phyloP scores from a whole-genome alignment of 2,888 invertebrate species.

The Periphyllus acericola region DNA sequence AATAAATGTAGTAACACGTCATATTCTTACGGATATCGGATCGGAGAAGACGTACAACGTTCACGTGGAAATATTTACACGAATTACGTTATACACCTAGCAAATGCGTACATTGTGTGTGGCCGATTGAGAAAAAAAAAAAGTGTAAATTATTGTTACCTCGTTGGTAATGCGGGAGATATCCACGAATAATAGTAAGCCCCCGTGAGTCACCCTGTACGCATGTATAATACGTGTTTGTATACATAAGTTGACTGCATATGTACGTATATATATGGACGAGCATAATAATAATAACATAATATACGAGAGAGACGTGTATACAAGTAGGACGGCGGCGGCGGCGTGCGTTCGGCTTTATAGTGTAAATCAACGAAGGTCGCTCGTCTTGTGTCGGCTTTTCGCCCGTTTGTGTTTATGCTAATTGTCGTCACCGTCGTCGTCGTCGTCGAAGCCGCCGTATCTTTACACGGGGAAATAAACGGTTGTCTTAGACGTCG shows the following conservation, averaged over 20 bases:
- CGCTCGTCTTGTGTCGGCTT: constrained; percentile 46
- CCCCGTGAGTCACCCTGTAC: background rate
- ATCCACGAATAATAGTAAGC: background rate
- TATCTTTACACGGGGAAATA: background rate
- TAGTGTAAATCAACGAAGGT: constrained; percentile 58
- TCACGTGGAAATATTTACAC: too few species aligned
- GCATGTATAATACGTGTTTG: background rate
- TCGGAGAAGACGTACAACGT: too few species aligned
- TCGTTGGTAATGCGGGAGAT: too few species aligned
- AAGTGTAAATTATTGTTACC: too few species aligned
- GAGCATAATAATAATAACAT: background rate
- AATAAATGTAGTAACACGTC: too few species aligned
- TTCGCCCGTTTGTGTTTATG: constrained; percentile 58
- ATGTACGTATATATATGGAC: background rate
- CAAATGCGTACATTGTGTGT: too few species aligned
- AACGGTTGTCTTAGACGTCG: constrained; percentile 14
- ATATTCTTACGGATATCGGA: too few species aligned
- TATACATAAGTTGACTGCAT: background rate
- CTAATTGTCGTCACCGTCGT: constrained; percentile 11
- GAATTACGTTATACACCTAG: too few species aligned
- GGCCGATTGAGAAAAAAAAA: too few species aligned
- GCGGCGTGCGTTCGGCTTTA: constrained; percentile 25
- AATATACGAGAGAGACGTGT: background rate
- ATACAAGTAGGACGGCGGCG: constrained; percentile 22
- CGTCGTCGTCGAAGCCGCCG: background rate